These are phyloP conservation scores for Pelodytes ibericus DNA, from an alignment of 2,797 vertebrate species.

Conservation along the genomic window DNA sequence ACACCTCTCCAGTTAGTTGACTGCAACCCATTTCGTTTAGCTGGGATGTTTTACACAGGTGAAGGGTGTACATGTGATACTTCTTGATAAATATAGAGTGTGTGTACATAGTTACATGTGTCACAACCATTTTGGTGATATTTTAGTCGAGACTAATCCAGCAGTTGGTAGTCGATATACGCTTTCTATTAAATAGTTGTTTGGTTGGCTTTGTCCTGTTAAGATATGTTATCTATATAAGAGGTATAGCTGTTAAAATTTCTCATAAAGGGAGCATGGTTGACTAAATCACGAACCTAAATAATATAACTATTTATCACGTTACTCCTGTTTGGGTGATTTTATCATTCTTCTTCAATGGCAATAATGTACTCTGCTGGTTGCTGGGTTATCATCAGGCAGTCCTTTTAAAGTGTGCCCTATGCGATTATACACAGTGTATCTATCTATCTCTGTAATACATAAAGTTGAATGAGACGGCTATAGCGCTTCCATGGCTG, in stretches of 20 bases:
- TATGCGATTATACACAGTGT: too few species aligned
- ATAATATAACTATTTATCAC: slow-evolving; percentile 30
- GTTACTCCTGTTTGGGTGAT: neutral
- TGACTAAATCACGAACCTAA: slow-evolving; percentile 43
- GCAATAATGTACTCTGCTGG: slow-evolving; percentile 31
- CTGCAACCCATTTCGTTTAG: neutral
- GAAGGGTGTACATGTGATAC: slow-evolving; percentile 16
- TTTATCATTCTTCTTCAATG: slow-evolving; percentile 2
- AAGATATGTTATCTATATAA: slow-evolving; percentile 51
- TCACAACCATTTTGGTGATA: slow-evolving; percentile 45
- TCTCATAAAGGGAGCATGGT: slow-evolving; percentile 31
- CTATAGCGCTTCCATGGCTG: too few species aligned
- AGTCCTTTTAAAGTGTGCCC: too few species aligned
- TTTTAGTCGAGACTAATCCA: slow-evolving; percentile 58
- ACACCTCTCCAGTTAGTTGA: neutral
- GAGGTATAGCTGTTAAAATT: slow-evolving; percentile 50
- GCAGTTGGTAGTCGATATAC: slow-evolving; percentile 45
- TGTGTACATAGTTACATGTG: slow-evolving; percentile 42
- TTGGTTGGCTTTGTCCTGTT: slow-evolving; percentile 59
- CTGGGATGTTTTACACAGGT: neutral
- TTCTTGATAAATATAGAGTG: slow-evolving; percentile 5
- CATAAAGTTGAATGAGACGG: too few species aligned
- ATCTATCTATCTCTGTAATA: too few species aligned
- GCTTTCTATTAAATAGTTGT: slow-evolving; percentile 50
- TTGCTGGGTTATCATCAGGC: slow-evolving; percentile 45